Conservation (phyloP, 1,140 invertebrate species). For the Anoplophora glabripennis region DNA sequence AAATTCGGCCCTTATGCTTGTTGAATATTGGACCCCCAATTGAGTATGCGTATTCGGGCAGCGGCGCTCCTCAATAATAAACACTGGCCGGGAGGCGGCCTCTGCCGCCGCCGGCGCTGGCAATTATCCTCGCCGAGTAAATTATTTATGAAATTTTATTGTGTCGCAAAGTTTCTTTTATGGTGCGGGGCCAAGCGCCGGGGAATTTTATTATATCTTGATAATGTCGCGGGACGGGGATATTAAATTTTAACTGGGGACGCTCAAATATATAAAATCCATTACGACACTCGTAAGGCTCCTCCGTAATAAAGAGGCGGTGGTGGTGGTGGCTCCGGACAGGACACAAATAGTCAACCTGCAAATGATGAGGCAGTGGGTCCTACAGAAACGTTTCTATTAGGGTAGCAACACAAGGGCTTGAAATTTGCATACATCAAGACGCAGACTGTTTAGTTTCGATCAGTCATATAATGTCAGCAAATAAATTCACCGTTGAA, state of each 20-base stretch:
- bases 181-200: slow-evolving; percentile 5
- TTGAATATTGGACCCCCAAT: slow-evolving; percentile 30
- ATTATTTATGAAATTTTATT: slow-evolving; percentile 22
- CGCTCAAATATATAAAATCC: slow-evolving; percentile 3
- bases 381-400: no score
- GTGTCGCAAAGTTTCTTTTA: slow-evolving; percentile 8
- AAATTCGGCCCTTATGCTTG: slow-evolving; percentile 41
- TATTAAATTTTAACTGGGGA: slow-evolving; percentile 8
- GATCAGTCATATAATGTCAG: no score
- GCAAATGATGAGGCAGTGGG: no score
- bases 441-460: no score
- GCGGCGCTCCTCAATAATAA: slow-evolving; percentile 17
- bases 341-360: no score
- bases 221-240: slow-evolving; percentile 11
- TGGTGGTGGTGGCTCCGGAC: no score
- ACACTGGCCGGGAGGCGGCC: background rate
- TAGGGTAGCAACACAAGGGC: no score
- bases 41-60: background rate
- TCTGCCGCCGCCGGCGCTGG: background rate
- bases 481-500: no score
- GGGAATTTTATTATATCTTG: slow-evolving; percentile 18
- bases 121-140: slow-evolving; percentile 14
- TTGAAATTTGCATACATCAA: no score
- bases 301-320: background rate
- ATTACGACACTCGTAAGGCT: background rate